phyloP scores from a whole-genome alignment of 1,140 invertebrate genomes.

The Wasmannia auropunctata region DNA sequence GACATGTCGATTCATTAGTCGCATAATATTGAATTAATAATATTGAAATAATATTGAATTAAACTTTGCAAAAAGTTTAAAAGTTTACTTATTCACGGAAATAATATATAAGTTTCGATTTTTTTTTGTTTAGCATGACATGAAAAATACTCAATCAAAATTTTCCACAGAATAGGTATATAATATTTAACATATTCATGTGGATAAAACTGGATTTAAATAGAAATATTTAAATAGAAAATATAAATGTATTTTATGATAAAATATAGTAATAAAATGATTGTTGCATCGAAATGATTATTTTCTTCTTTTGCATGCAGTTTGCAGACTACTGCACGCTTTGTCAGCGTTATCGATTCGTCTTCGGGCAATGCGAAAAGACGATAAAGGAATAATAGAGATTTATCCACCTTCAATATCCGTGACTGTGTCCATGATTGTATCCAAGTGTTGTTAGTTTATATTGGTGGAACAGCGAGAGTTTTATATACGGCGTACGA shows the following conservation, averaged over 20 bases:
- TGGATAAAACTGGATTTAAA: not conserved
- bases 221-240: no score
- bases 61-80: not conserved
- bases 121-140: not conserved
- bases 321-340: not conserved
- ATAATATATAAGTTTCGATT: not conserved
- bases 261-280: not conserved
- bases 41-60: no score
- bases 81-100: not conserved
- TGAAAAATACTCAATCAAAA: not conserved
- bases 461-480: not conserved
- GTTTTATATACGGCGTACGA: not conserved
- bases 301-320: not conserved
- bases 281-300: not conserved
- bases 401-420: conserved; percentile 42
- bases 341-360: conserved; percentile 6
- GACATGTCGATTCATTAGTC: not conserved
- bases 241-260: not conserved
- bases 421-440: not conserved
- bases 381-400: conserved; percentile 33
- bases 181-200: not conserved
- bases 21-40: no score
- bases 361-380: conserved; percentile 15
- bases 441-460: conserved; percentile 1
- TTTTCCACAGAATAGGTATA: not conserved